Evolutionary conservation across 2,797 vertebrate species (phyloP), one percentile per base, ranked within the genome.

Genomic region (Catamblyrhynchus diadema): DNA sequence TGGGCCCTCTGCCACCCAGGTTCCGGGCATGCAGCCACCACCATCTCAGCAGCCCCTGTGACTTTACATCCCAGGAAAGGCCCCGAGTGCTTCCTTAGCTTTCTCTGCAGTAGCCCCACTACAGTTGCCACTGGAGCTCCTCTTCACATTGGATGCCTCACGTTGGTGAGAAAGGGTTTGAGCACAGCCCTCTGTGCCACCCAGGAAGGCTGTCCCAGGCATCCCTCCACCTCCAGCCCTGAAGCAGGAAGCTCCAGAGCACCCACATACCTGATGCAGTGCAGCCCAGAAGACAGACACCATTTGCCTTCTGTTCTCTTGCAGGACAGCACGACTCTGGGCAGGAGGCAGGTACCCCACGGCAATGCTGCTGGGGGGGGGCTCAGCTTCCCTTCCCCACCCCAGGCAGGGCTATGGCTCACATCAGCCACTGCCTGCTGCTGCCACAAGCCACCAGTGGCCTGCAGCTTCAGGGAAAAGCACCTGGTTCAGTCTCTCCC

Each of bases 131-230:
- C 47, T 1, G 10, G 33, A 75, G n/a, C 41, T 67, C 24, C 64
- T 92, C 39, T 16, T 59, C 14, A 23, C 35, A 23, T 53, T 20
- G 9, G 54, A 60, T 0, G 1, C 37, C 20, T 37, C 51, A 24
- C 0, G 1, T 6, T 45, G 45, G 4, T 0, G 1, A n/a, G 56
- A 57, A 54, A 18, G 39, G 45, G 19, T 24, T 67, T 2, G 0
- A 78, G 50, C 42, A 61, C 56, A 53, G 23, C 13, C 9, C 42
- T 48, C 20, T 27, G 42, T 41, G 65, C 27, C 5, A 11, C n/a
- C 25, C 7, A 4, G 16, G 21, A 54, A 59, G 14, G 41, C 66
- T 60, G 45, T 62, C 15, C 39, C 54, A 45, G 30, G 24, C 45
- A 44, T 37, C n/a, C 51, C 56, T 48, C 37, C 42, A 33, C 27